phyloP scores from a whole-genome alignment of 30 jellyfish, hydroid and myxozoan species.

The Hydra vulgaris region DNA sequence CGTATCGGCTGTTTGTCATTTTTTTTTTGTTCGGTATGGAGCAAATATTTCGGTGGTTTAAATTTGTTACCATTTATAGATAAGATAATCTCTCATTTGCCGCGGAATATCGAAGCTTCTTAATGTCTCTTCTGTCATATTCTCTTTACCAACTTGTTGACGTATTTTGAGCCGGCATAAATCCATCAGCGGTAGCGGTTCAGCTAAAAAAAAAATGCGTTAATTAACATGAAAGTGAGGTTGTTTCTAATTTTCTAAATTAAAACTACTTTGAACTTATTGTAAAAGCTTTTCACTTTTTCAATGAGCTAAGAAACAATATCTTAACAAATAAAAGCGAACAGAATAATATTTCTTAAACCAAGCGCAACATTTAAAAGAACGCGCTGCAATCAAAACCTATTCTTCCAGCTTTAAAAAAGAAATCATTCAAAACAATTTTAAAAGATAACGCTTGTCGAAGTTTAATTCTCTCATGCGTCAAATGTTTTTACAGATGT shows the following conservation, averaged over 20 bases:
- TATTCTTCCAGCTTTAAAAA: neutral
- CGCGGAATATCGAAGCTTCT: constrained; percentile 60
- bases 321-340: too few relatives aligned
- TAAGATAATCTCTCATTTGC: constrained; percentile 68
- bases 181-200: constrained; percentile 91
- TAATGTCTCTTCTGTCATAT: constrained; percentile 58
- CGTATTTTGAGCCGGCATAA: constrained; percentile 77
- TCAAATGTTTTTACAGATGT: neutral
- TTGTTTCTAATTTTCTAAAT: neutral
- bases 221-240: neutral
- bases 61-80: constrained; percentile 69
- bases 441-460: neutral
- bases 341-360: too few relatives aligned
- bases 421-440: neutral
- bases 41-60: neutral
- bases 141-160: constrained; percentile 81
- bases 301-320: too few relatives aligned
- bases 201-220: constrained; percentile 56
- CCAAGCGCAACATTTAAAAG: neutral
- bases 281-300: too few relatives aligned
- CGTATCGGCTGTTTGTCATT: neutral
- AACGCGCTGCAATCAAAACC: neutral
- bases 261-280: neutral
- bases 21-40: neutral
- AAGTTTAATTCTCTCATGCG: neutral